phyloP scores from a whole-genome alignment of 2,113 vertebrate species.

The Petrocephalus microphthalmus region DNA sequence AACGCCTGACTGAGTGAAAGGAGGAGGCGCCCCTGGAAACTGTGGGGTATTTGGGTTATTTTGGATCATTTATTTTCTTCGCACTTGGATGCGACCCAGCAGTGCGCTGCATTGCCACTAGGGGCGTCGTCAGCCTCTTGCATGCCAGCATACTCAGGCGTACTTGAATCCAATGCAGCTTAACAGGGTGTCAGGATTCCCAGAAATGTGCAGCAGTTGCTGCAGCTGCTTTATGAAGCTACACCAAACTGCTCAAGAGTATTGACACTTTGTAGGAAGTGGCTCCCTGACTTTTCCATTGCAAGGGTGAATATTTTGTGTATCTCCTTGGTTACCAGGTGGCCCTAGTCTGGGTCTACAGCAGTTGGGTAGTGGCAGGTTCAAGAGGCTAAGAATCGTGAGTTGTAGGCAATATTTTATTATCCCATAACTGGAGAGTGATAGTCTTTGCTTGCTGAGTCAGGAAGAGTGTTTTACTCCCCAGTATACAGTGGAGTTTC shows the following conservation, averaged over 20 bases:
- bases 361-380: background rate
- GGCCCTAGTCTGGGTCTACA: background rate
- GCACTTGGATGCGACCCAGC: background rate
- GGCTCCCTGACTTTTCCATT: background rate
- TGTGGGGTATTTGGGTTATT: background rate
- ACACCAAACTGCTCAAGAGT: too few relatives aligned
- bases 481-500: background rate
- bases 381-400: background rate
- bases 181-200: too few relatives aligned
- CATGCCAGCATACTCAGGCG: background rate
- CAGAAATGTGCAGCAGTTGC: too few relatives aligned
- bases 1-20: constrained; percentile 41
- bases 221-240: too few relatives aligned
- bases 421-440: background rate
- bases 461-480: background rate
- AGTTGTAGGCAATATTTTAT: background rate
- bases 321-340: background rate
- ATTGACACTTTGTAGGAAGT: too few relatives aligned
- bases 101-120: too few relatives aligned
- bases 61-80: constrained; percentile 23
- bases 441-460: background rate
- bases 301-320: background rate
- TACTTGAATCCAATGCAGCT: background rate
- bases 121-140: too few relatives aligned
- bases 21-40: constrained; percentile 39